Conservation (phyloP, 2,888 invertebrate genomes). For the Lycophotia porphyrea region DNA sequence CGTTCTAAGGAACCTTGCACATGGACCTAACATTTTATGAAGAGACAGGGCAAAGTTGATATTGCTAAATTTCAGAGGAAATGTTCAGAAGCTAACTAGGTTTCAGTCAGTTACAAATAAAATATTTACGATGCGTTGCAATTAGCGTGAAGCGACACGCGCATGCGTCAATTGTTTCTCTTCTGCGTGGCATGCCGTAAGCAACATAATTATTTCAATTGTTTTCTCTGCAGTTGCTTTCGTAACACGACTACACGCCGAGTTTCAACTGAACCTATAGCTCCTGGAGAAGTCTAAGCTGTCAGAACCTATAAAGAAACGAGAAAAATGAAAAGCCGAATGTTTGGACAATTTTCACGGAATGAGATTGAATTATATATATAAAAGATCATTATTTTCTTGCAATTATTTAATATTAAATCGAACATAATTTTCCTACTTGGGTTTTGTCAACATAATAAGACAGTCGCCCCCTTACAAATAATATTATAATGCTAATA, state of each 20-base stretch:
- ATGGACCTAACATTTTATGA: slow-evolving; percentile 3
- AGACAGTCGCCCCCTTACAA: not conserved
- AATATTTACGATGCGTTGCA: not conserved
- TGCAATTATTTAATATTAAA: not conserved
- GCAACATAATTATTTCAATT: not conserved
- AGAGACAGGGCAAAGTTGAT: not conserved
- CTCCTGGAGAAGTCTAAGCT: no score
- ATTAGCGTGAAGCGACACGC: not conserved
- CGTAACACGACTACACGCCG: not conserved
- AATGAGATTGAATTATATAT: not conserved
- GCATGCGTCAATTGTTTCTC: not conserved
- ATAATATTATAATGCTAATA: not conserved
- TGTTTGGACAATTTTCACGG: not conserved
- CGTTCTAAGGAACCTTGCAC: slow-evolving; percentile 37
- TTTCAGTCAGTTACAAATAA: not conserved
- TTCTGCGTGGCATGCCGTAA: not conserved
- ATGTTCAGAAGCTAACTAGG: not conserved
- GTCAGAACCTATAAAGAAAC: no score
- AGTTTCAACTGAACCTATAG: not conserved
- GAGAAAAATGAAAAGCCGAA: not conserved
- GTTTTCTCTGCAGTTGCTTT: not conserved
- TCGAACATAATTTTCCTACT: not conserved
- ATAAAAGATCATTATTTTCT: not conserved
- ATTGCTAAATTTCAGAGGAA: not conserved
- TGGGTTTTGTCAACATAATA: not conserved